These are phyloP conservation scores for Equus quagga DNA, from an alignment of 2,113 vertebrate species.

Conservation along the genomic window DNA sequence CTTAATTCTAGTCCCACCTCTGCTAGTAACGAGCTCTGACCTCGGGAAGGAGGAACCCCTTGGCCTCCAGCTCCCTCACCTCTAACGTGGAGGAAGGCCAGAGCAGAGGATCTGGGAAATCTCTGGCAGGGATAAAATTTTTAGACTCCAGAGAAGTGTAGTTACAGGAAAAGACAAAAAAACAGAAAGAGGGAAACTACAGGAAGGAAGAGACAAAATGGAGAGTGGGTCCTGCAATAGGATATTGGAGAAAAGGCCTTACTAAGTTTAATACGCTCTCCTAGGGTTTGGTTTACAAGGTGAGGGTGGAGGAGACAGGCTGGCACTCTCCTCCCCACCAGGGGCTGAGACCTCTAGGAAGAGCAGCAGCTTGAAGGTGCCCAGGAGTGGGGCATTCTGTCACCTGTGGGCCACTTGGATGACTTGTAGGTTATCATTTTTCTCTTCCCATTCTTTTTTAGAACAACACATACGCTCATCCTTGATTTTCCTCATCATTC, in stretches of 20 bases:
- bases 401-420: neutral
- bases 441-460: neutral
- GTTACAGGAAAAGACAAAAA: neutral
- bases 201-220: neutral
- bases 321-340: neutral
- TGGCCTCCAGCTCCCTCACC: neutral
- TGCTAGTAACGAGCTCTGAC: neutral
- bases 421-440: neutral
- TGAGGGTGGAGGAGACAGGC: rapidly evolving
- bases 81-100: neutral
- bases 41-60: neutral
- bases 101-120: no score
- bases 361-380: neutral
- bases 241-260: neutral
- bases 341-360: neutral
- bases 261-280: neutral
- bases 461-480: neutral
- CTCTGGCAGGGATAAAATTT: neutral
- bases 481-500: neutral
- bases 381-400: neutral
- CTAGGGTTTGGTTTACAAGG: neutral
- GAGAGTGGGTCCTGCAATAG: rapidly evolving
- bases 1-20: neutral
- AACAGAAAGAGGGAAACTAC: neutral
- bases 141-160: neutral